Base-by-base conservation (phyloP, 2,113 vertebrate genomes). In the Electrona antarctica region DNA sequence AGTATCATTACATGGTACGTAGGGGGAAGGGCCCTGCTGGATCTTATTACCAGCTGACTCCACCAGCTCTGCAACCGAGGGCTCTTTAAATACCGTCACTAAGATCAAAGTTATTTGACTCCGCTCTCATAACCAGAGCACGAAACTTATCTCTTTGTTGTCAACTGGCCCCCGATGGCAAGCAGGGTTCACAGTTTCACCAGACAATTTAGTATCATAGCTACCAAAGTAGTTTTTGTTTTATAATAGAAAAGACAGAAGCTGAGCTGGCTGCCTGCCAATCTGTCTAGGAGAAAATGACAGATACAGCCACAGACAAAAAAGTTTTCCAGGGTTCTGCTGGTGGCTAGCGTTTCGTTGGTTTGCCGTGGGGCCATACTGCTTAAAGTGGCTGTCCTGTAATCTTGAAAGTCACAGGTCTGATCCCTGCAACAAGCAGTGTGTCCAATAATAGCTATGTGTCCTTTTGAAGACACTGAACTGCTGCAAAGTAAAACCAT, bases 41-140 rank as follows among this genome's bases (percentile, higher is more conserved):
- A 88, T 88, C 85, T 76, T 69, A 85, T 89, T 89, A 82, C 86
- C 78, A 80, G 56, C 77, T 82, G 79, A 71, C 79, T 83, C 60
- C 57, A 78, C 47, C 71, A 74, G 87, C 79, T 83, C 85, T 82
- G 73, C 84, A 79, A 77, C 76, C 77, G 76, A 81, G 79, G 67
- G 82, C 83, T 82, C 76, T 70, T 76, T 72, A 66, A 72, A 72
- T 12, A 5, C 55, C 81, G 67, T 57, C 64, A 7, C 77, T 7
- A 56, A 84, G 82, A 82, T 84, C 83, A 78, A 76, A 82, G 74
- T 69, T 79, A 74, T 74, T 69, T 7, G 49, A 80, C 58, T 83
- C 73, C 41, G 4, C 55, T 67, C 71, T 87, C 63, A 57, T 4
- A 56, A 14, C 63, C 4, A 1, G 11, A 21, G 41, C 60, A 64